Evolutionary conservation across 2,797 vertebrate species (phyloP), one percentile per base, ranked within the genome.

Genomic region (Tachyglossus aculeatus): DNA sequence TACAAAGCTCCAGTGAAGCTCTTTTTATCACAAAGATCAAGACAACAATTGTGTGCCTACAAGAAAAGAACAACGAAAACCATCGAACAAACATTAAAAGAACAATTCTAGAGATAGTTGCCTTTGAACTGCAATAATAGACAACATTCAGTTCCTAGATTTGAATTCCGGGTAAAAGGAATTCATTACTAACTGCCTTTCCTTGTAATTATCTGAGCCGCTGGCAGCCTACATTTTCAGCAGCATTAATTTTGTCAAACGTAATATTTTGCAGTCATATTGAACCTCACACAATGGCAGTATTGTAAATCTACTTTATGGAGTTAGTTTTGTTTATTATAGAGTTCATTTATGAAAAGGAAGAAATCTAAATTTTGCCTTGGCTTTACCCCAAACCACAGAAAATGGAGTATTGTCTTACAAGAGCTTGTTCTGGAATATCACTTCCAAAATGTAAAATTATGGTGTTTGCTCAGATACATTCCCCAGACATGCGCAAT

Each of bases 1-100:
- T 91, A 92, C 90, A 93, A 92, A 92, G 92, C 87, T 88, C 43
- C 54, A 89, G 60, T 41, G 72, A 88, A 89, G 87, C 78, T 88
- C 86, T 90, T 92, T 92, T 90, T 91, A 91, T 92, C 90, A 80
- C 85, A 84, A 85, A 92, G 90, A 93, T 93, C 91, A 93, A 93
- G 90, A 91, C 87, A 90, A 91, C 88, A 92, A 93, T 93, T 93
- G 90, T 93, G 83, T 81, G 89, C 84, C 74, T 87, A 93, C 90
- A 92, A 93, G 88, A 91, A 93, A 93, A 91, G 90, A 90, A 92
- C 91, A 93, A 93, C 90, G 86, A 83, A 91, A 90, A 89, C 86
- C 69, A 91, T 91, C 77, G 51, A 91, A 79, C 85, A 88, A 90
- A 88, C 88, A 89, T 91, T 93, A 90, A 92, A 93, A 91, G 88